These are phyloP conservation scores for Helarctos malayanus DNA, from an alignment of 2,797 vertebrate species.

Conservation along the genomic window DNA sequence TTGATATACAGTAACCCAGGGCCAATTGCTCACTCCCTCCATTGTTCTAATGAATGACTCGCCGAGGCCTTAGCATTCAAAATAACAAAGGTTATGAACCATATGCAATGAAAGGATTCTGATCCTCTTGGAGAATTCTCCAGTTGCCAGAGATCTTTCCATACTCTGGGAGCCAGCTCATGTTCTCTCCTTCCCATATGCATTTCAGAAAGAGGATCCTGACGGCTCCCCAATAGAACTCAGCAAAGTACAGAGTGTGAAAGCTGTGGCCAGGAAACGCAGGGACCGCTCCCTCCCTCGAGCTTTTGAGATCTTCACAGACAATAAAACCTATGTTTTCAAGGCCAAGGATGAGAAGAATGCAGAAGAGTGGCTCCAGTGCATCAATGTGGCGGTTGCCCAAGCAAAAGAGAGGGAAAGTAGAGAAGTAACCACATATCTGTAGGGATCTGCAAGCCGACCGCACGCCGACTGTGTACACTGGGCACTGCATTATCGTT, in stretches of 20 bases:
- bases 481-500: neutral
- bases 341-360: slow-evolving; percentile 96
- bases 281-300: slow-evolving; percentile 95
- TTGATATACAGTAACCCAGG: neutral
- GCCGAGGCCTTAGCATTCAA: neutral
- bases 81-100: slow-evolving; percentile 7
- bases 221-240: slow-evolving; percentile 96
- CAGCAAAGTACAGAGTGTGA: slow-evolving; percentile 98
- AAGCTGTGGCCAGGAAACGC: slow-evolving; percentile 94
- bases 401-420: slow-evolving; percentile 95
- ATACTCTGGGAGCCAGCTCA: neutral
- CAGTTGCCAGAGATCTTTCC: neutral
- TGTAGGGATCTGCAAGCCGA: slow-evolving; percentile 86
- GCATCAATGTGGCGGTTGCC: slow-evolving; percentile 96
- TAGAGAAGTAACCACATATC: slow-evolving; percentile 95
- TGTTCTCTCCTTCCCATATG: slow-evolving; percentile 23
- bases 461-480: neutral
- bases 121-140: slow-evolving; percentile 11
- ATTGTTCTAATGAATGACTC: neutral
- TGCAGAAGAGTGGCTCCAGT: slow-evolving; percentile 97
- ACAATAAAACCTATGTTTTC: slow-evolving; percentile 95
- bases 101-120: neutral
- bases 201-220: slow-evolving; percentile 95
- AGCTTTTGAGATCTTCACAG: slow-evolving; percentile 98
- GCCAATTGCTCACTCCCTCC: neutral